phyloP scores from a whole-genome alignment of 2,888 invertebrate genomes.

The Polyommatus icarus region DNA sequence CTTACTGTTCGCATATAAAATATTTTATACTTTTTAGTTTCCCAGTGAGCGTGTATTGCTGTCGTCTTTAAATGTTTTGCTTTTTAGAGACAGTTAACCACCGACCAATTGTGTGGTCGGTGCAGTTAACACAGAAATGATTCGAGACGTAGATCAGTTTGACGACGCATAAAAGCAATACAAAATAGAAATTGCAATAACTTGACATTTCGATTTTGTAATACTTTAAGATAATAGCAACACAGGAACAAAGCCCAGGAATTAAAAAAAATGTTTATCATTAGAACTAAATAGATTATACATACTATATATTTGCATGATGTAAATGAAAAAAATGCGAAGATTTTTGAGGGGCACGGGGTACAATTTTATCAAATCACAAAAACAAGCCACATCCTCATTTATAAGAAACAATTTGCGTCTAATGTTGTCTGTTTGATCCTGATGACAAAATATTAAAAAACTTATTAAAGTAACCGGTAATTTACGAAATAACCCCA shows the following conservation, averaged over 20 bases:
- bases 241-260: neutral
- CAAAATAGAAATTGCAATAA: neutral
- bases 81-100: neutral
- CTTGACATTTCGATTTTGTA: neutral
- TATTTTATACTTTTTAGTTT: neutral
- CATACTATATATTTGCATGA: neutral
- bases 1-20: neutral
- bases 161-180: neutral
- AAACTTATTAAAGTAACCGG: slow-evolving; percentile 8
- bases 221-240: neutral
- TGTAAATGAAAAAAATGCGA: neutral
- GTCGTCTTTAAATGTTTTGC: too few species aligned
- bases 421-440: slow-evolving; percentile 13
- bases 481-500: slow-evolving; percentile 18
- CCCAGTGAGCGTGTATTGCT: neutral
- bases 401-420: slow-evolving; percentile 23
- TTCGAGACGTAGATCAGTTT: neutral
- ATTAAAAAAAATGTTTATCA: too few species aligned
- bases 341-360: neutral
- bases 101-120: too few species aligned
- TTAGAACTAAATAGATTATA: too few species aligned
- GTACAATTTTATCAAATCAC: neutral
- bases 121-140: neutral
- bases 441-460: slow-evolving; percentile 13
- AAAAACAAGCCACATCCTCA: slow-evolving; percentile 9